Percentiles rank a stretch among this genome's conserved stretches.
Conservation (phyloP, 2,113 vertebrate genomes). For the Brachypteracias leptosomus region DNA sequence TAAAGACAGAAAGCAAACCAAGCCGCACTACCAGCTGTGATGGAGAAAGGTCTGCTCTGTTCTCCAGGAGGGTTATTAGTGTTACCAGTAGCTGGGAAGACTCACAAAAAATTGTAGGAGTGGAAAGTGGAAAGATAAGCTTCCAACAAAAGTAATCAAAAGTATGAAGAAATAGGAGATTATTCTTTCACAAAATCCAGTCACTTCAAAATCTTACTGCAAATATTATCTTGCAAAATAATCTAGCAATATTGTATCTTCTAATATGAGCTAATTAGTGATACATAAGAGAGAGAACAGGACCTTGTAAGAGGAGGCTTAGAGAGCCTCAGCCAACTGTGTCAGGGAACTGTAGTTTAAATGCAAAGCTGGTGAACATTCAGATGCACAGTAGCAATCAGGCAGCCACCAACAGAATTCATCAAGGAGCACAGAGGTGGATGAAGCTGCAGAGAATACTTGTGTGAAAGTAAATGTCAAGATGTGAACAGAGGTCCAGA, state of each 20-base stretch:
- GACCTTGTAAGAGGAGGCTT: neutral
- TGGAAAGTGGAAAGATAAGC: neutral
- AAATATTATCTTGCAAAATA: neutral
- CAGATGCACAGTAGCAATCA: neutral
- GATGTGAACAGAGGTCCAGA: neutral
- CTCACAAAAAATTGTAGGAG: neutral
- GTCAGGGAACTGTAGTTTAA: neutral
- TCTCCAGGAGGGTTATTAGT: neutral
- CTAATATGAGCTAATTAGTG: neutral
- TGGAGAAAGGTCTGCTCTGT: neutral
- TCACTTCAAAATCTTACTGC: neutral
- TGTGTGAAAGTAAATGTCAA: neutral
- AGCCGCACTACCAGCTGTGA: neutral
- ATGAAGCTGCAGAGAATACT: neutral
- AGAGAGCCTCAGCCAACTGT: neutral
- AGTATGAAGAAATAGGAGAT: neutral
- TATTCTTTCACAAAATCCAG: neutral
- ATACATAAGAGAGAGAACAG: neutral
- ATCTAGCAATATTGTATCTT: neutral
- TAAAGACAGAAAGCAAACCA: constrained; percentile 6
- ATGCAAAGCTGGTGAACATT: neutral
- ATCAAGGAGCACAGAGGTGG: neutral
- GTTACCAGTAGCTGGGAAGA: neutral
- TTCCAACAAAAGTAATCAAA: neutral
- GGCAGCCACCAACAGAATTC: neutral